Percentiles rank a stretch among this genome's conserved stretches.
Conservation (phyloP, 2,888 invertebrate genomes). For the Ectobius pallidus region DNA sequence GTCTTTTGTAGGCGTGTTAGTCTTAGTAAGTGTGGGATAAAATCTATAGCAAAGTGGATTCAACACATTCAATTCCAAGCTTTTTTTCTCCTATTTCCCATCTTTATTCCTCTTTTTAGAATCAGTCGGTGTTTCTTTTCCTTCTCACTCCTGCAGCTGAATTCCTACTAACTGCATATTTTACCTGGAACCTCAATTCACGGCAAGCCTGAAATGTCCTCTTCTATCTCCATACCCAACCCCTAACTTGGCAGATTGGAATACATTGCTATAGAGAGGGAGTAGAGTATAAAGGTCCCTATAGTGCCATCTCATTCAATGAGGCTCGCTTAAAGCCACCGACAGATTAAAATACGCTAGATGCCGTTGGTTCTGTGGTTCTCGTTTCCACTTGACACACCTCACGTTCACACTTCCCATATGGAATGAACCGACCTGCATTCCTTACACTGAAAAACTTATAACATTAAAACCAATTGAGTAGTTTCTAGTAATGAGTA, state of each 20-base stretch:
- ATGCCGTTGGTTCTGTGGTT: background rate
- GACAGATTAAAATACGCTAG: constrained; percentile 37
- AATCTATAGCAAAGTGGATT: constrained; percentile 40
- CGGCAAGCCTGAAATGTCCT: constrained; percentile 22
- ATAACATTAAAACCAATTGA: no score
- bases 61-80: constrained; percentile 37
- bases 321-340: constrained; percentile 14
- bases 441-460: no score
- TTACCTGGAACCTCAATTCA: constrained; percentile 36
- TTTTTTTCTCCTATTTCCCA: constrained; percentile 27
- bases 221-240: constrained; percentile 5
- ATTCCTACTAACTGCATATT: constrained; percentile 34
- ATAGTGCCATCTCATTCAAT: constrained; percentile 36
- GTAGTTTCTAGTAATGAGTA: no score
- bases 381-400: constrained; percentile 11
- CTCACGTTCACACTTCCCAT: background rate
- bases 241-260: constrained; percentile 33
- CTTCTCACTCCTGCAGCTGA: background rate
- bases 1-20: background rate
- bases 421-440: background rate
- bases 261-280: constrained; percentile 18
- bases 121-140: background rate
- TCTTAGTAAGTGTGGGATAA: constrained; percentile 23
- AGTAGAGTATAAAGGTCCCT: constrained; percentile 25
- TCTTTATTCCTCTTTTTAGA: constrained; percentile 14